Percentiles rank a stretch among this genome's conserved stretches.
These are phyloP conservation scores for Tridacna crocea DNA, from an alignment of 2,888 invertebrate species.

Conservation along the genomic window DNA sequence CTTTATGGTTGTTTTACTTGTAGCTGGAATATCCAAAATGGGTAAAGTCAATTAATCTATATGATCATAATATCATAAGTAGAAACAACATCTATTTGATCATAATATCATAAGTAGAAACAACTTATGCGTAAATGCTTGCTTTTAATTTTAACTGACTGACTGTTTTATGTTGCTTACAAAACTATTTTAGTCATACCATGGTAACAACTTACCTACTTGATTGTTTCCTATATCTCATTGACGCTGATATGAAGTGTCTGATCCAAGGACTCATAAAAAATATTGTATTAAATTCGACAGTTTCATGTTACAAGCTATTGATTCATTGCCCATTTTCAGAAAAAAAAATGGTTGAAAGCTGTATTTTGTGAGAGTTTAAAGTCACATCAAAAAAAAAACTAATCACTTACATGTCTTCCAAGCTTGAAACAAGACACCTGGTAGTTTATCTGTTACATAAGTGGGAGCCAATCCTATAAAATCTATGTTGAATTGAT, in stretches of 20 bases:
- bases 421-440: slow-evolving; percentile 9
- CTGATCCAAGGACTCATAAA: too few species aligned
- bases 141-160: background rate
- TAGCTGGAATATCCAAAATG: background rate
- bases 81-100: too few species aligned
- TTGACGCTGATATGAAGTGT: too few species aligned
- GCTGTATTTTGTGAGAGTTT: background rate
- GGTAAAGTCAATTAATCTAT: too few species aligned
- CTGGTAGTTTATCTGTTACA: slow-evolving; percentile 25
- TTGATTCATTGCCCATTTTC: too few species aligned
- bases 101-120: background rate
- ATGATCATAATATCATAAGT: background rate
- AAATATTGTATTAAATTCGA: too few species aligned
- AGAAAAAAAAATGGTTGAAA: too few species aligned
- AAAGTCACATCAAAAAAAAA: background rate
- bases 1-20: background rate
- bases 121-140: background rate
- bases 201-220: too few species aligned
- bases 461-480: slow-evolving; percentile 41
- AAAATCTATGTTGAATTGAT: slow-evolving; percentile 45
- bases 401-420: background rate
- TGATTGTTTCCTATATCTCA: too few species aligned
- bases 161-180: too few species aligned
- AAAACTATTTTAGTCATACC: too few species aligned
- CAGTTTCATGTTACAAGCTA: too few species aligned